Evolutionary conservation across 2,797 vertebrate genomes (phyloP).

Genomic region (Pseudotriccus pelzelni): DNA sequence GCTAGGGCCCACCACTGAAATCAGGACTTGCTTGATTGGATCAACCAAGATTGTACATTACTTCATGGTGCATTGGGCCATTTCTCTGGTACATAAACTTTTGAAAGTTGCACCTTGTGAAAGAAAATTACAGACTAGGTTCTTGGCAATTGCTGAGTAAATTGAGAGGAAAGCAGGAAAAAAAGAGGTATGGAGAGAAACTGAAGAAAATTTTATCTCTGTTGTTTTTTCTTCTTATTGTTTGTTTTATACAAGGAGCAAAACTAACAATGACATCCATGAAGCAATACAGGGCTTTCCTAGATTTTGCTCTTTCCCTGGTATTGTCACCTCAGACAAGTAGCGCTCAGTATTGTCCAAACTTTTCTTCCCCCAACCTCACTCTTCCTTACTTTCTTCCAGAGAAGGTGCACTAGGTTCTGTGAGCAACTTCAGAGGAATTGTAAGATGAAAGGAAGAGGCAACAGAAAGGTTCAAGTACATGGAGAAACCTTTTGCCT

Average conservation of each 20-base stretch:
- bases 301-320: not conserved
- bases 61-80: not conserved
- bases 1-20: not conserved
- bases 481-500: not conserved
- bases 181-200: not conserved
- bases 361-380: not conserved
- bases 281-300: not conserved
- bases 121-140: not conserved
- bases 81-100: not conserved
- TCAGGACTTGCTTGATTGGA: not conserved
- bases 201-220: not conserved
- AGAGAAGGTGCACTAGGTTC: not conserved
- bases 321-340: not conserved
- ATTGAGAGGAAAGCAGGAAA: not conserved
- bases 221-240: not conserved
- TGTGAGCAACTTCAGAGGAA: not conserved
- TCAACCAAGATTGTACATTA: not conserved
- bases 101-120: not conserved
- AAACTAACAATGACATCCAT: not conserved
- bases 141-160: not conserved
- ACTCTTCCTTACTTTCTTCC: not conserved
- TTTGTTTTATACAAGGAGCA: not conserved
- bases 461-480: not conserved
- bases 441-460: not conserved
- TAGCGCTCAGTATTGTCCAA: not conserved